A percentile compares a stretch with the other conserved stretches of the same genome.
Evolutionary conservation across 2,888 invertebrate species (phyloP).

Genomic region (Meiosimyza platycephala): DNA sequence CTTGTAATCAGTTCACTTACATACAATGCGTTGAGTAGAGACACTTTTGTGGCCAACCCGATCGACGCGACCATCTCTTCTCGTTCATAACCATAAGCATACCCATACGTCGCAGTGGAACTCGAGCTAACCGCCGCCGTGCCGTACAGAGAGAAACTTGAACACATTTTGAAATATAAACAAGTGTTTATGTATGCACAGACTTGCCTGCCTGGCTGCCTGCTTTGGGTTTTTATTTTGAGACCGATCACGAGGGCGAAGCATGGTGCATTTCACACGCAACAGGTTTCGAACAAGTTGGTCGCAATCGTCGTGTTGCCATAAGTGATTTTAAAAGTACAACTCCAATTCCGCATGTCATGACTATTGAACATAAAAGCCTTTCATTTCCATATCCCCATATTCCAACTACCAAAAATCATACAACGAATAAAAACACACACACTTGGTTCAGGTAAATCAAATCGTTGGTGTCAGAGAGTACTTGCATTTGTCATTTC

Average conservation of each 20-base stretch:
- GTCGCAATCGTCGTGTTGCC: not conserved
- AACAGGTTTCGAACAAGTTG: conserved; percentile 30
- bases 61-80: conserved; percentile 13
- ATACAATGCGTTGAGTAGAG: not conserved
- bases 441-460: too few species aligned
- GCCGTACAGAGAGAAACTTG: conserved; percentile 17
- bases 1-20: conserved; percentile 6
- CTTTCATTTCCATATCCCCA: too few species aligned
- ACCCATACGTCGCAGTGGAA: not conserved
- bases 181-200: conserved; percentile 18
- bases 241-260: conserved; percentile 30
- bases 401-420: too few species aligned
- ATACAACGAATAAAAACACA: too few species aligned
- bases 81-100: conserved; percentile 10
- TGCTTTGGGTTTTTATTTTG: conserved; percentile 22
- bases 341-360: conserved; percentile 11
- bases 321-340: not conserved
- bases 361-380: too few species aligned
- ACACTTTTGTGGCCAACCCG: conserved; percentile 1
- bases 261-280: conserved; percentile 33
- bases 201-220: not conserved
- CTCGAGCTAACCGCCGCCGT: not conserved
- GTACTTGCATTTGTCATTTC: too few species aligned
- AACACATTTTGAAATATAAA: conserved; percentile 6
- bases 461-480: too few species aligned